Percentiles rank a stretch among this genome's conserved stretches.
These are phyloP conservation scores for Cryptophagus acutangulus DNA, from an alignment of 2,888 invertebrate species.

Conservation along the genomic window DNA sequence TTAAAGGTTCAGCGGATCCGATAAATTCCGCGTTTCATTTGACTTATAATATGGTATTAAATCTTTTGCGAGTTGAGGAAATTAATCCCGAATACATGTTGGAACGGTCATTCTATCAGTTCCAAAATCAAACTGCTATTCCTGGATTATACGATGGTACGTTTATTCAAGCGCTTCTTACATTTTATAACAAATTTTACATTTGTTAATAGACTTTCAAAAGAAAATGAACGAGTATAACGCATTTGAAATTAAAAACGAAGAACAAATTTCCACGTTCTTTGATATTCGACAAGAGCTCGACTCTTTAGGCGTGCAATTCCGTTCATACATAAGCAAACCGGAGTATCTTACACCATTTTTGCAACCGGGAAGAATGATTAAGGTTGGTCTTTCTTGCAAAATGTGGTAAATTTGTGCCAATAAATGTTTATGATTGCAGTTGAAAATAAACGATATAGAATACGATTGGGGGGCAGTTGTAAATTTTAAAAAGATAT, in stretches of 20 bases:
- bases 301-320: slow-evolving; percentile 66
- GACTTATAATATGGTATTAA: slow-evolving; percentile 98
- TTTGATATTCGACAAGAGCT: slow-evolving; percentile 80
- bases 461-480: slow-evolving; percentile 97
- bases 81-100: slow-evolving; percentile 99
- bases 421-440: slow-evolving; percentile 22
- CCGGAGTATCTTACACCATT: slow-evolving; percentile 90
- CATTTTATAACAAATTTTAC: not conserved
- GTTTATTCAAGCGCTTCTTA: slow-evolving; percentile 34
- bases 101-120: slow-evolving; percentile 96
- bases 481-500: slow-evolving; percentile 71
- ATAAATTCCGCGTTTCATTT: slow-evolving; percentile 99
- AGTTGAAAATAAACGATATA: slow-evolving; percentile 76
- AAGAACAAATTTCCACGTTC: slow-evolving; percentile 73
- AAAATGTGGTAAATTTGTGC: not conserved
- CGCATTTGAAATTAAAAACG: slow-evolving; percentile 62
- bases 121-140: slow-evolving; percentile 95
- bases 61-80: slow-evolving; percentile 95
- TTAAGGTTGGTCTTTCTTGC: slow-evolving; percentile 62
- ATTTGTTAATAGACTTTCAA: slow-evolving; percentile 34
- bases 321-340: slow-evolving; percentile 73
- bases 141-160: slow-evolving; percentile 83
- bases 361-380: slow-evolving; percentile 87
- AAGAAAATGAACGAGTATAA: slow-evolving; percentile 63
- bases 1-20: slow-evolving; percentile 87